Conservation (phyloP, 2,888 invertebrate species). For the Drosophila ustulata region DNA sequence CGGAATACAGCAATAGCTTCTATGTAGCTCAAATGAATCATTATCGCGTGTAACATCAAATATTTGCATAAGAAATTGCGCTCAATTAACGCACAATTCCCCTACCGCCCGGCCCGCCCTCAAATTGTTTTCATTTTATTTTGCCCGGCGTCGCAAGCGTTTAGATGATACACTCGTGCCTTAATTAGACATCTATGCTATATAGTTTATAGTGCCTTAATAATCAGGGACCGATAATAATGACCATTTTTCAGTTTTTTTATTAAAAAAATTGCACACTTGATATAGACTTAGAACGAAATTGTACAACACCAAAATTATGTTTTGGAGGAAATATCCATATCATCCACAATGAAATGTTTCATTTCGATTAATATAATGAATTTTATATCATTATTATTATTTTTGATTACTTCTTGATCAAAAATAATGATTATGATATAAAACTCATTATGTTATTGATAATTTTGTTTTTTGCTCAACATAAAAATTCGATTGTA, state of each 20-base stretch:
- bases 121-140: slow-evolving; percentile 14
- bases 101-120: slow-evolving; percentile 1
- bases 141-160: slow-evolving; percentile 51
- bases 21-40: slow-evolving; percentile 61
- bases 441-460: too few species aligned
- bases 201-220: slow-evolving; percentile 68
- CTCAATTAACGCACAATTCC: slow-evolving; percentile 68
- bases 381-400: too few species aligned
- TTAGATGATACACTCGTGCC: slow-evolving; percentile 62
- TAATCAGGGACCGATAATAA: slow-evolving; percentile 2
- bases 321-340: too few species aligned
- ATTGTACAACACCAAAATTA: too few species aligned
- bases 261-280: too few species aligned
- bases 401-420: too few species aligned
- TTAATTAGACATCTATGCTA: slow-evolving; percentile 66
- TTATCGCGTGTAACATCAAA: slow-evolving; percentile 56
- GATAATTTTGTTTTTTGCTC: too few species aligned
- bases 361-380: too few species aligned
- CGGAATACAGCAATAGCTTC: slow-evolving; percentile 10
- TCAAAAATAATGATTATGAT: too few species aligned
- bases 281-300: too few species aligned
- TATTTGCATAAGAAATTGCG: slow-evolving; percentile 69
- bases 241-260: not conserved
- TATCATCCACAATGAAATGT: too few species aligned
- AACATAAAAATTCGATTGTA: too few species aligned